Conservation (phyloP, 2,888 invertebrate genomes). For the Drosophila barbarae region DNA sequence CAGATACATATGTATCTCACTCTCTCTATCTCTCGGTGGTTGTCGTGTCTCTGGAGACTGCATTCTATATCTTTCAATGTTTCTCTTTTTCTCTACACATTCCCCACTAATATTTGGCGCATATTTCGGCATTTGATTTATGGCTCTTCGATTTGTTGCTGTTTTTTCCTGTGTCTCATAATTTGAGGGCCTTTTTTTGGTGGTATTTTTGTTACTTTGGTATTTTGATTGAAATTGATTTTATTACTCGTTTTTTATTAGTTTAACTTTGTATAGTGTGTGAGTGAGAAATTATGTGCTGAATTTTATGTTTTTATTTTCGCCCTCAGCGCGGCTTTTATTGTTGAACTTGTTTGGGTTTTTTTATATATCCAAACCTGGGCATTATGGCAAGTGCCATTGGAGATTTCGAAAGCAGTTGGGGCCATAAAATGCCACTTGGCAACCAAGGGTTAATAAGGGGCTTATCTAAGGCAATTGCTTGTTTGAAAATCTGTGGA, state of each 20-base stretch:
- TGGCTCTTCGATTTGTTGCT: conserved; percentile 26
- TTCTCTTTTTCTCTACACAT: conserved; percentile 18
- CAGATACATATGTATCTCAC: conserved; percentile 29
- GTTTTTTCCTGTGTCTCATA: conserved; percentile 29
- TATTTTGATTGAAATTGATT: conserved; percentile 64
- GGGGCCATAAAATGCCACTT: conserved; percentile 5
- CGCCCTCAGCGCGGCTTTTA: conserved; percentile 36
- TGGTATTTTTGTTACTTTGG: conserved; percentile 41
- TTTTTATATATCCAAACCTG: conserved; percentile 1
- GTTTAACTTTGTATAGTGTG: conserved; percentile 34
- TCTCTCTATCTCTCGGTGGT: neutral
- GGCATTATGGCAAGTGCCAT: conserved; percentile 26
- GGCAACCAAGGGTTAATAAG: conserved; percentile 29
- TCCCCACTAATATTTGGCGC: conserved; percentile 47
- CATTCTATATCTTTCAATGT: conserved; percentile 19
- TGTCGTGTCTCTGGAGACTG: conserved; percentile 3
- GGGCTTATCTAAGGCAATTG: conserved; percentile 6
- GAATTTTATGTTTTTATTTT: conserved; percentile 56
- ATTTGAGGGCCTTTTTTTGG: conserved; percentile 36
- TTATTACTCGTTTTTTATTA: conserved; percentile 56
- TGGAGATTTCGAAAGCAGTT: conserved; percentile 21
- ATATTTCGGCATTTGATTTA: conserved; percentile 63
- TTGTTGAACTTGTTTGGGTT: conserved; percentile 19
- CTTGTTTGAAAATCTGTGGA: conserved; percentile 4
- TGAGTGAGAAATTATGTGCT: conserved; percentile 52